These are phyloP conservation scores for Drosophila stalkeri DNA, from an alignment of 2,888 invertebrate species.

Conservation along the genomic window DNA sequence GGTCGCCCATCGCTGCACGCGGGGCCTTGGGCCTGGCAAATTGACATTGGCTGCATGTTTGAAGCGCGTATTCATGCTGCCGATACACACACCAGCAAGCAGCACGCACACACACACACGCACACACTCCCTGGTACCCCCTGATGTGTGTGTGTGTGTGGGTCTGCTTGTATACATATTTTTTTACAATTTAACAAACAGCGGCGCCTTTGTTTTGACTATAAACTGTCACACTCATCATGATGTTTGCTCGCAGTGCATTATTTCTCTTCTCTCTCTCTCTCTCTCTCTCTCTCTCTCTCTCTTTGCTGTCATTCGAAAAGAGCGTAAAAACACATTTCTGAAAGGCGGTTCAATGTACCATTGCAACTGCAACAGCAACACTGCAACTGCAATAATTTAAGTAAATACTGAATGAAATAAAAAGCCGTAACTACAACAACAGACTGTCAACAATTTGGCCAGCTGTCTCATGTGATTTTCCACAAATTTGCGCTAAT, in stretches of 20 bases:
- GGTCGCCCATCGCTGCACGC: slow-evolving; percentile 31
- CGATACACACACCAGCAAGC: slow-evolving; percentile 30
- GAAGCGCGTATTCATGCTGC: slow-evolving; percentile 28
- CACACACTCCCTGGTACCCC: slow-evolving; percentile 1
- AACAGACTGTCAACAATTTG: slow-evolving; percentile 52
- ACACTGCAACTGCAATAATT: slow-evolving; percentile 27
- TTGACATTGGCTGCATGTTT: slow-evolving; percentile 68
- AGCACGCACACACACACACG: slow-evolving; percentile 19
- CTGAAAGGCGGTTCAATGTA: slow-evolving; percentile 44
- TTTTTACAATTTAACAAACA: slow-evolving; percentile 61
- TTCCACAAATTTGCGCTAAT: slow-evolving; percentile 62
- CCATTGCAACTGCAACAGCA: slow-evolving; percentile 23
- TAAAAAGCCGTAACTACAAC: slow-evolving; percentile 15
- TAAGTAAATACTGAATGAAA: neutral
- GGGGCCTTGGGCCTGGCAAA: slow-evolving; percentile 68
- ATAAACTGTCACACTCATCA: slow-evolving; percentile 70
- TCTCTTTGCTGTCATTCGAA: slow-evolving; percentile 10
- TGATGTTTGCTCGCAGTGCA: slow-evolving; percentile 54
- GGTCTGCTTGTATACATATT: slow-evolving; percentile 6
- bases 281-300: neutral
- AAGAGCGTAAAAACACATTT: slow-evolving; percentile 20
- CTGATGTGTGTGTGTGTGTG: neutral
- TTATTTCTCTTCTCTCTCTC: slow-evolving; percentile 29
- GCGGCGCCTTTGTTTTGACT: slow-evolving; percentile 78
- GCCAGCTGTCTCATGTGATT: slow-evolving; percentile 52